phyloP scores from a whole-genome alignment of 2,113 vertebrate species.

The Dryoscopus gambensis region DNA sequence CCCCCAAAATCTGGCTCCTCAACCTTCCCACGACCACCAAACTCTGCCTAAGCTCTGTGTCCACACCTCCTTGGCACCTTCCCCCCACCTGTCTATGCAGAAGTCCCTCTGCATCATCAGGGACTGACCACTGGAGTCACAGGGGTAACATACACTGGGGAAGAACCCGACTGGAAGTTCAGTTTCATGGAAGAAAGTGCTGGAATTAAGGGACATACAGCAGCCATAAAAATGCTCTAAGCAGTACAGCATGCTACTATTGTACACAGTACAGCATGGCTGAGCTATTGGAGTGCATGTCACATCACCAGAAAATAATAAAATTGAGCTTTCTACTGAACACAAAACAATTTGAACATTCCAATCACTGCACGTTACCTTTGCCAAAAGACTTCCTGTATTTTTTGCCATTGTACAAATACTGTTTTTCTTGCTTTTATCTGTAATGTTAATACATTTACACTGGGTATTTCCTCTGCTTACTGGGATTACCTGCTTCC shows the following conservation, averaged over 20 bases:
- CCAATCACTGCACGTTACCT: constrained; percentile 24
- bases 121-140: not conserved
- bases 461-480: not conserved
- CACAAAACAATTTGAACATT: not conserved
- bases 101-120: not conserved
- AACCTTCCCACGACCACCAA: not conserved
- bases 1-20: not conserved
- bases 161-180: not conserved
- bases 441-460: constrained; percentile 8
- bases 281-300: not conserved
- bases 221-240: not conserved
- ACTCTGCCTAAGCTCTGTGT: not conserved
- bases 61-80: not conserved
- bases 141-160: not conserved
- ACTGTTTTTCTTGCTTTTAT: not conserved
- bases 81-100: not conserved
- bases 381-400: not conserved
- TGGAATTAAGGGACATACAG: not conserved
- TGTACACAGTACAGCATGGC: not conserved
- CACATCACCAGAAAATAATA: not conserved
- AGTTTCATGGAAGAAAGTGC: not conserved
- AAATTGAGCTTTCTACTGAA: not conserved
- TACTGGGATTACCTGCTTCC: constrained; percentile 32
- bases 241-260: not conserved
- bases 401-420: constrained; percentile 7